Evolutionary conservation across 2,113 vertebrate species (phyloP), one percentile per base, ranked within the genome.

Genomic region (Gavia stellata): DNA sequence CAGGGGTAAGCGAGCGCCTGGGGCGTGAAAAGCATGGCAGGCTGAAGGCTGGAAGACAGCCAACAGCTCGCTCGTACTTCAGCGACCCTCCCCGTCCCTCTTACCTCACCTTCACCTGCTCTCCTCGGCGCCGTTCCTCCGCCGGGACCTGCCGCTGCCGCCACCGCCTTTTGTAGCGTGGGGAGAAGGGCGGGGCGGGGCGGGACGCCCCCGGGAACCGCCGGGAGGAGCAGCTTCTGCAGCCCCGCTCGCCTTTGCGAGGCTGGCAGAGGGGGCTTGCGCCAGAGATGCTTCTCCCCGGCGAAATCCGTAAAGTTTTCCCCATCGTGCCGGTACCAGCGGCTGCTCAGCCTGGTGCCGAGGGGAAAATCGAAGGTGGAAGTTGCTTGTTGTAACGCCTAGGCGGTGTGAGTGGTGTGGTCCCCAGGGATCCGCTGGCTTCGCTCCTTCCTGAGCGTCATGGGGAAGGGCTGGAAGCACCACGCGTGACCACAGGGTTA

Each of bases 81-180:
- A 74, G 55, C 3, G 2, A 29, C 8, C 34, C 6, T 26, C 45
- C n/a, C 44, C 7, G 0, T 10, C 28, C 79, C 38, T 17, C 44
- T 12, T 31, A 29, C 5, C 65, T 34, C 2, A 8, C 17, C 33
- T 0, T 26, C 62, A 62, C 62, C 50, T 7, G 18, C 88, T 53
- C 33, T 53, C 36, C 45, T 38, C 1, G 3, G 45, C 6, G 7
- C 53, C 17, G 38, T 55, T 93, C 3, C 18, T 15, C 9, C 4
- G 1, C 26, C 2, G 2, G 21, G 40, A 1, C 53, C 24, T 3
- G 2, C 49, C 2, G 5, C 40, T 4, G 62, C 52, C 0, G 9
- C 47, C 2, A 2, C 66, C 6, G 1, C 84, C 44, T 92, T 92
- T 95, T 95, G 40, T 89, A 62, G 81, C 5, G 2, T 34, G 0